Conservation (phyloP, 30 jellyfish, hydroid and myxozoan species). For the Rhopilema esculentum region DNA sequence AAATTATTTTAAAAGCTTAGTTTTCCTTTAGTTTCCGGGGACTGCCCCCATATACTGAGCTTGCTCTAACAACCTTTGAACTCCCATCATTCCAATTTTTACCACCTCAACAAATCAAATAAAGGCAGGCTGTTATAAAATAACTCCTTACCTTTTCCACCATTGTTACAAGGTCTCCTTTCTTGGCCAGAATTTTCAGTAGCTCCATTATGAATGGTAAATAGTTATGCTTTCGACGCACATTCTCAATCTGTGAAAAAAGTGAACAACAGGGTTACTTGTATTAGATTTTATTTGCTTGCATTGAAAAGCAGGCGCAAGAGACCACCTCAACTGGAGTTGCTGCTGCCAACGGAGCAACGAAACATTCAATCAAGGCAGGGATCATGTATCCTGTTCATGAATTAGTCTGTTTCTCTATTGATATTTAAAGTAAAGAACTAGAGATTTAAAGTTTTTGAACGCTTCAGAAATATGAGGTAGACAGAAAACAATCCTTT, state of each 20-base stretch:
- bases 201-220: constrained; percentile 97
- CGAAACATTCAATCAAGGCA: background rate
- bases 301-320: background rate
- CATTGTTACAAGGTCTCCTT: constrained; percentile 83
- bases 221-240: constrained; percentile 93
- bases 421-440: too few species aligned
- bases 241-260: constrained; percentile 80
- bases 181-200: constrained; percentile 82
- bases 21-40: too few species aligned
- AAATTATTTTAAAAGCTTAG: too few species aligned
- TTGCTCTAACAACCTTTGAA: too few species aligned
- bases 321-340: background rate
- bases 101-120: background rate
- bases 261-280: background rate
- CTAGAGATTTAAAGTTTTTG: too few species aligned
- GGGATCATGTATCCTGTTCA: too few species aligned
- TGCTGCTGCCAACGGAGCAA: background rate
- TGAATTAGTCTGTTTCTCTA: too few species aligned
- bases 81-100: background rate
- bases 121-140: background rate
- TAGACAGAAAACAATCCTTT: too few species aligned
- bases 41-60: too few species aligned
- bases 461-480: too few species aligned
- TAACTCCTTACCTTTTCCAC: constrained; percentile 82
- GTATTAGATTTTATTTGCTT: background rate